Percentiles rank a stretch among this genome's conserved stretches.
These are phyloP conservation scores for Grammomys dolichurus DNA, from an alignment of 2,113 vertebrate species.

Conservation along the genomic window DNA sequence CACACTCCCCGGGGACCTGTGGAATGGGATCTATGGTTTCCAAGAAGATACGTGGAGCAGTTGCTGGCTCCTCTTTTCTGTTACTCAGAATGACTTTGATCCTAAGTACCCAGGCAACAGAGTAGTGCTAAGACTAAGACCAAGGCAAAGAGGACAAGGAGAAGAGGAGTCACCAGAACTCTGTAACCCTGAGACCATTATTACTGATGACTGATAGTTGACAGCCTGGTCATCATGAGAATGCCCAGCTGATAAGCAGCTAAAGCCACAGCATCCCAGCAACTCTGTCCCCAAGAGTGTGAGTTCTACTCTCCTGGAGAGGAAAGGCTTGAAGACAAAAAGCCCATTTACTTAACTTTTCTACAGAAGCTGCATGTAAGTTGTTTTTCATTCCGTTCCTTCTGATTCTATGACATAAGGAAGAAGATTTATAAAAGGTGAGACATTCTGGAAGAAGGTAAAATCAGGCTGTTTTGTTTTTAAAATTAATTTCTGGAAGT, in stretches of 20 bases:
- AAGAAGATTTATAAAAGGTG: constrained; percentile 11
- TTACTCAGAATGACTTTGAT: neutral
- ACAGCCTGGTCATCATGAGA: neutral
- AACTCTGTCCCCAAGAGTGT: neutral
- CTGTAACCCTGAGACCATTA: neutral
- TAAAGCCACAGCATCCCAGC: neutral
- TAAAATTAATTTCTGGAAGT: neutral
- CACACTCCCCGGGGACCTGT: neutral
- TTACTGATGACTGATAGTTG: neutral
- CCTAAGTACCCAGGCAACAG: neutral
- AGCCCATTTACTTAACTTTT: neutral
- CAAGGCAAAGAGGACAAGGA: neutral
- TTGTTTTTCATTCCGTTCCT: neutral
- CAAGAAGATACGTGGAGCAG: neutral
- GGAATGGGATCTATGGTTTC: neutral
- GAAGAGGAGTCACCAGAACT: neutral
- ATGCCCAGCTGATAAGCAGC: neutral
- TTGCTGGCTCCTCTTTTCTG: neutral
- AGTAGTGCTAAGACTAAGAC: neutral
- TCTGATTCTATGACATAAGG: neutral
- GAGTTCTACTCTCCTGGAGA: neutral
- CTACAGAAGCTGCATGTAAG: neutral
- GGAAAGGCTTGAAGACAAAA: neutral
- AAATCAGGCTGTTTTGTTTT: neutral
- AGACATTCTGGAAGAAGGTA: neutral